These are phyloP conservation scores for Pangasianodon gigas DNA, from an alignment of 2,113 vertebrate species.

Conservation along the genomic window DNA sequence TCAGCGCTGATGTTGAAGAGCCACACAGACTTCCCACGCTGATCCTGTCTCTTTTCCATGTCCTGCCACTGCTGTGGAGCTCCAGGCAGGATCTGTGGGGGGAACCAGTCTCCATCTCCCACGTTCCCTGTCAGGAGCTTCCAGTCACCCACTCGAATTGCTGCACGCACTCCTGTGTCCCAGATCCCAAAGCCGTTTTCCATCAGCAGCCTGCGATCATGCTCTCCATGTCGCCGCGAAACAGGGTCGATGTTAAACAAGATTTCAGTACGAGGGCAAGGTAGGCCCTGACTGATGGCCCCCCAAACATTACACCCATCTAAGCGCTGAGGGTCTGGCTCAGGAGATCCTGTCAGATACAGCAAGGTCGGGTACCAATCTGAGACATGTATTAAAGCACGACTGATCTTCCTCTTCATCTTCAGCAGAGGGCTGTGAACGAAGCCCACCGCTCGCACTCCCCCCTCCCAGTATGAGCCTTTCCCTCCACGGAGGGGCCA, in stretches of 20 bases:
- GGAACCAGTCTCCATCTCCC: conserved; percentile 88
- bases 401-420: conserved; percentile 81
- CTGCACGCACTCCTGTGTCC: conserved; percentile 90
- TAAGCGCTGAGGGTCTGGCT: conserved; percentile 72
- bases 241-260: conserved; percentile 94
- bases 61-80: conserved; percentile 79
- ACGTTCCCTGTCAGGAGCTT: conserved; percentile 90
- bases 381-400: conserved; percentile 87
- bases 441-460: conserved; percentile 86
- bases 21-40: conserved; percentile 84
- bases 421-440: conserved; percentile 89
- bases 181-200: conserved; percentile 88
- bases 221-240: conserved; percentile 85
- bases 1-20: conserved; percentile 90
- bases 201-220: conserved; percentile 76
- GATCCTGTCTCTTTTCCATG: conserved; percentile 78
- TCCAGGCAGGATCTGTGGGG: conserved; percentile 79
- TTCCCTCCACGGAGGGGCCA: conserved; percentile 93
- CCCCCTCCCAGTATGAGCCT: conserved; percentile 94
- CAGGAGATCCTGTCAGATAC: conserved; percentile 77
- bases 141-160: conserved; percentile 86
- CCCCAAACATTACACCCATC: conserved; percentile 89
- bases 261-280: conserved; percentile 85
- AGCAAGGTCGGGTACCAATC: conserved; percentile 93
- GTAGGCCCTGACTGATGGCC: conserved; percentile 82